Evolutionary conservation across 64 coral and sea anemone genomes (phyloP).

Genomic region (Anthopleura sola): DNA sequence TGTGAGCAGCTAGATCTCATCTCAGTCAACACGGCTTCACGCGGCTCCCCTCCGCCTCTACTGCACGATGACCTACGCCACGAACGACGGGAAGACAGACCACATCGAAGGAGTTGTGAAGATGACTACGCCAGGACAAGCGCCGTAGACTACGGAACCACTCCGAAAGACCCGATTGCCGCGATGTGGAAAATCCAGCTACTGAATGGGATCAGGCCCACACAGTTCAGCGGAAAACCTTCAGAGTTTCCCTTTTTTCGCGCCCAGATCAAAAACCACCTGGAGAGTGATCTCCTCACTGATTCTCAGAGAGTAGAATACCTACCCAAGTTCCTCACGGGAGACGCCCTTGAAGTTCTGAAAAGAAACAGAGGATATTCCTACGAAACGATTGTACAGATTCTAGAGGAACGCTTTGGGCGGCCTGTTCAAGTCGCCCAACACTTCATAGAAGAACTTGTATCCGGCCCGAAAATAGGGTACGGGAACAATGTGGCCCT

Average conservation of each 20-base stretch:
- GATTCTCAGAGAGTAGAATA: slow-evolving; percentile 41
- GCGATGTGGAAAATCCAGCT: slow-evolving; percentile 26
- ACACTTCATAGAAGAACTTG: too few relatives aligned
- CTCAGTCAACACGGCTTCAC: neutral
- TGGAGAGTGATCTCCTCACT: slow-evolving; percentile 27
- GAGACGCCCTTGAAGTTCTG: slow-evolving; percentile 25
- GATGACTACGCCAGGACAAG: neutral
- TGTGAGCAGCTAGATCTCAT: slow-evolving; percentile 33
- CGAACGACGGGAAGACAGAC: too few relatives aligned
- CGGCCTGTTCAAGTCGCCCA: too few relatives aligned
- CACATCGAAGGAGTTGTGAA: neutral
- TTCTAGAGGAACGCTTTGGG: too few relatives aligned
- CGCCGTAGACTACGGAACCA: neutral
- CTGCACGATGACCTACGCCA: too few relatives aligned
- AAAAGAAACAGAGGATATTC: slow-evolving; percentile 13
- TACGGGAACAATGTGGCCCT: too few relatives aligned
- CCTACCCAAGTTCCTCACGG: slow-evolving; percentile 24
- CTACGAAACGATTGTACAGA: neutral
- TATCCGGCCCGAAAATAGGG: too few relatives aligned
- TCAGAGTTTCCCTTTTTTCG: slow-evolving; percentile 27
- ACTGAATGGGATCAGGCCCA: slow-evolving; percentile 21
- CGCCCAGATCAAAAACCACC: slow-evolving; percentile 6
- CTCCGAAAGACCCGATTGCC: neutral
- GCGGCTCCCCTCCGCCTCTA: too few relatives aligned
- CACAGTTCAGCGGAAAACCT: slow-evolving; percentile 32